Evolutionary conservation across 2,888 invertebrate species (phyloP), one percentile per base, ranked within the genome.

Genomic region (Pegoplata infirma): DNA sequence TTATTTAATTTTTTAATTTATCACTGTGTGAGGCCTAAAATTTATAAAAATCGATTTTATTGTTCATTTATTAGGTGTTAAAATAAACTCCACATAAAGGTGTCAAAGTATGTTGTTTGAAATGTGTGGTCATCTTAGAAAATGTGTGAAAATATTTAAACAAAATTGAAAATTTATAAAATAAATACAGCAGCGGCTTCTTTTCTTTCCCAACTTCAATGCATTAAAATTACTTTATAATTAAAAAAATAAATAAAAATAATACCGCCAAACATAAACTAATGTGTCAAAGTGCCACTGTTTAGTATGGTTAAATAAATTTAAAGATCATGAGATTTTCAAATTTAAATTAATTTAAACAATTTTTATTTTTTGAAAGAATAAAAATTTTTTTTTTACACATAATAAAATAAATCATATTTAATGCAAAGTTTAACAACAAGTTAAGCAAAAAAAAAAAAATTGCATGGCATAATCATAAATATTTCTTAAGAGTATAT

Each of bases 331-430:
- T 59, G 28, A 32, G 16, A 51, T 28, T 40, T 40, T 40, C 25
- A 40, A 40, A 40, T n/a, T 5, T 10, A 32, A 32, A 32, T 32
- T 32, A 32, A 32, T 32, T 10, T 32, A 5, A 32, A 32, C 32
- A n/a, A n/a, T n/a, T 25, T n/a, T n/a, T n/a, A n/a, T 40, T 40
- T 40, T 40, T 0, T 40, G 12, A 7, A 40, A n/a, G n/a, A n/a
- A 40, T 12, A 12, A 36, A 12, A 40, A 4, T 2, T 40, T 40
- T 40, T 1, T n/a, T 51, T 66, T 66, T 28, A 17, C 49, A 64
- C 58, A 66, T 58, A 32, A 67, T 74, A 46, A 74, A 74, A 74
- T 74, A 74, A 74, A 74, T 74, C 66, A 74, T 67, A 74, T 74
- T 74, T 74, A 74, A 63, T 67, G 36, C 36, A 32, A 32, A 32